Conservation (phyloP, 1,140 invertebrate species). For the Diplogasteroides magnus region DNA sequence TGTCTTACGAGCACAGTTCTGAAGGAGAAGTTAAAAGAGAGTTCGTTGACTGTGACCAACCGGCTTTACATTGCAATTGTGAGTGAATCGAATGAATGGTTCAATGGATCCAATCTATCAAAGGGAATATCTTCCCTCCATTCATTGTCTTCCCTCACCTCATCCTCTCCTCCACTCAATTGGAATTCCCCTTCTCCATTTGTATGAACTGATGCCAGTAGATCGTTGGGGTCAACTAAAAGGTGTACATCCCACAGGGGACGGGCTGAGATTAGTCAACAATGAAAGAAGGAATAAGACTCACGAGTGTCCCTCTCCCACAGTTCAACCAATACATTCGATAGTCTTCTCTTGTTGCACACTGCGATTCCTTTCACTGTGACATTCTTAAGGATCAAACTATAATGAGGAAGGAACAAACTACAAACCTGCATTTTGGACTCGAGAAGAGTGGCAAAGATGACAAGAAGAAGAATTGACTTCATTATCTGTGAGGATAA, state of each 20-base stretch:
- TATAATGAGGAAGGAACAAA: too few relatives aligned
- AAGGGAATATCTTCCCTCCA: too few relatives aligned
- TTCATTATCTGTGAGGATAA: not conserved
- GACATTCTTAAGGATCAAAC: slow-evolving; percentile 24
- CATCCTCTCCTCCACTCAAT: not conserved
- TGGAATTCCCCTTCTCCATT: not conserved
- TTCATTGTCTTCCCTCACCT: not conserved
- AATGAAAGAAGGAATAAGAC: too few relatives aligned
- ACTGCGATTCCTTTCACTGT: slow-evolving; percentile 27
- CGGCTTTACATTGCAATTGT: not conserved
- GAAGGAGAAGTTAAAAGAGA: too few relatives aligned
- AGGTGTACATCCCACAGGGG: too few relatives aligned
- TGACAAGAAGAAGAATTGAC: not conserved
- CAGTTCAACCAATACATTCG: slow-evolving; percentile 22
- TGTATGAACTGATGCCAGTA: not conserved
- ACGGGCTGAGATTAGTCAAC: too few relatives aligned
- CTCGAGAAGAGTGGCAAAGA: not conserved
- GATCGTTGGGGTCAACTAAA: not conserved
- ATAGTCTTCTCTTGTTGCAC: slow-evolving; percentile 22
- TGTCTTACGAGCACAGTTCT: not conserved
- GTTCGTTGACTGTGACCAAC: too few relatives aligned
- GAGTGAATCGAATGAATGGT: not conserved
- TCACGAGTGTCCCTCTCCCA: slow-evolving; percentile 28
- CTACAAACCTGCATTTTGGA: not conserved
- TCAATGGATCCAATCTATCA: not conserved